phyloP scores from a whole-genome alignment of 35 echinoderm and acorn worm genomes.

The Lytechinus pictus region DNA sequence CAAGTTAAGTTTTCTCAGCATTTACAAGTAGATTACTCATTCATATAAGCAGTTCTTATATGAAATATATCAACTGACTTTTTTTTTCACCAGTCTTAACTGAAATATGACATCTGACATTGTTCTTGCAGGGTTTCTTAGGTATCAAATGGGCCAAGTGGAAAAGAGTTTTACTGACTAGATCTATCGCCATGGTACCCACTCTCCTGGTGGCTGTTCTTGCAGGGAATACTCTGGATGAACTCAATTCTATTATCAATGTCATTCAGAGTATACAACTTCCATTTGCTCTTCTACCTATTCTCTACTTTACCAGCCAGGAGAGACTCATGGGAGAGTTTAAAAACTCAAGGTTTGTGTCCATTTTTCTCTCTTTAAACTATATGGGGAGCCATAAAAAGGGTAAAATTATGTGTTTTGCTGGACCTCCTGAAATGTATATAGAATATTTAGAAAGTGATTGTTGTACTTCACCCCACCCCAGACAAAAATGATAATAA shows the following conservation, averaged over 20 bases:
- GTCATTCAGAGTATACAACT: constrained; percentile 80
- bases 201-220: constrained; percentile 67
- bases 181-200: constrained; percentile 83
- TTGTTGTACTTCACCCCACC: no score
- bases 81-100: neutral
- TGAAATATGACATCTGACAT: neutral
- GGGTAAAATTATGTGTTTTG: no score
- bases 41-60: no score
- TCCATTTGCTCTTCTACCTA: constrained; percentile 74
- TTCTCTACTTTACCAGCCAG: constrained; percentile 83
- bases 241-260: constrained; percentile 64
- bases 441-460: no score
- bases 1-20: no score
- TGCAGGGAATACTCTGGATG: constrained; percentile 52
- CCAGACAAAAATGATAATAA: no score
- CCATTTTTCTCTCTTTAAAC: neutral
- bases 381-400: no score
- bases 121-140: constrained; percentile 67
- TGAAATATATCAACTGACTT: neutral
- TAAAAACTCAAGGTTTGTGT: constrained; percentile 57
- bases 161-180: constrained; percentile 61
- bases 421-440: no score
- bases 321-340: constrained; percentile 83
- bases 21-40: no score
- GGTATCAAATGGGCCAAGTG: constrained; percentile 77